phyloP scores from a whole-genome alignment of 2,113 vertebrate genomes.

The Apteryx owenii region DNA sequence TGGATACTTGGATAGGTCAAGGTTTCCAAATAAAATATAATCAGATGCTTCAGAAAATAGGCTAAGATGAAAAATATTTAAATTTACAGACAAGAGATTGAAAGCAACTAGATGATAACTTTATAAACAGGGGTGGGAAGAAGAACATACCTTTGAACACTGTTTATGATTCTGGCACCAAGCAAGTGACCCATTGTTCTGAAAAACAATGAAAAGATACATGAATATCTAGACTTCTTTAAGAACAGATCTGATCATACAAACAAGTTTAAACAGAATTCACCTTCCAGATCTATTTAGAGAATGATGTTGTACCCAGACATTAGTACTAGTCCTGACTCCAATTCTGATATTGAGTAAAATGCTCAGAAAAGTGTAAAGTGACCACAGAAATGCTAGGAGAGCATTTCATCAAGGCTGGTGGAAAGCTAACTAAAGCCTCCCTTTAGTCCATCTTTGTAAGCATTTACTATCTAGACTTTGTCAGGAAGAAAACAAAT shows the following conservation, averaged over 20 bases:
- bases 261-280: background rate
- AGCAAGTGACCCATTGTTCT: constrained; percentile 95
- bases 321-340: background rate
- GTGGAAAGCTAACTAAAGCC: background rate
- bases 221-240: background rate
- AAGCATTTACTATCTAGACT: background rate
- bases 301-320: background rate
- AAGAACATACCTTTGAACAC: constrained; percentile 90
- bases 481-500: background rate
- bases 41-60: background rate
- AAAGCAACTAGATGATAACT: background rate
- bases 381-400: background rate
- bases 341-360: background rate
- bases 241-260: background rate
- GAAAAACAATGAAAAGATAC: constrained; percentile 54
- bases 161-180: constrained; percentile 99
- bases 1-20: background rate
- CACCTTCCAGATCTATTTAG: background rate
- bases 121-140: background rate
- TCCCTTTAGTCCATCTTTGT: background rate
- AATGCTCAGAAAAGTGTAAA: background rate
- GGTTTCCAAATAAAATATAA: background rate
- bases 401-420: background rate
- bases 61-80: background rate
- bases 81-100: background rate